phyloP scores from a whole-genome alignment of 2,888 invertebrate species.

The Sinopyrophorus schimmeli region DNA sequence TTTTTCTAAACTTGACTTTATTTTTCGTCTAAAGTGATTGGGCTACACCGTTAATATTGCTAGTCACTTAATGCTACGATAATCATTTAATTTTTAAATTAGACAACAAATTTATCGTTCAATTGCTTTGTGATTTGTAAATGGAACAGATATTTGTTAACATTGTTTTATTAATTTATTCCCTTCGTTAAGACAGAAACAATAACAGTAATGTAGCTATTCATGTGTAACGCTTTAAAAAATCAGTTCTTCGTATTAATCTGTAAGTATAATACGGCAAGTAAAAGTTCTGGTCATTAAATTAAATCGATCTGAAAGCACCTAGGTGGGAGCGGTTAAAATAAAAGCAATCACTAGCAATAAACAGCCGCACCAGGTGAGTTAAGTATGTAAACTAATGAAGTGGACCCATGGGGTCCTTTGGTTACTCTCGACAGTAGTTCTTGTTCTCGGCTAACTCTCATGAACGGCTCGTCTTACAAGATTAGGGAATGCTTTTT shows the following conservation, averaged over 20 bases:
- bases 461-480: conserved; percentile 38
- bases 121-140: too few species aligned
- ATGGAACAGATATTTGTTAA: too few species aligned
- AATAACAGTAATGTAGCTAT: too few species aligned
- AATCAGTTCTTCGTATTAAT: conserved; percentile 19
- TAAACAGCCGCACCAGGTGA: conserved; percentile 44
- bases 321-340: conserved; percentile 45
- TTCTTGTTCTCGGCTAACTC: conserved; percentile 42
- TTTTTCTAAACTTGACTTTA: too few species aligned
- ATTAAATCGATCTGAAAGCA: conserved; percentile 46
- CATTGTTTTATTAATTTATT: too few species aligned
- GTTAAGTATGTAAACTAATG: conserved; percentile 50
- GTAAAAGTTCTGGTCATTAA: conserved; percentile 40
- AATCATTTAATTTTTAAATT: too few species aligned
- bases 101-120: too few species aligned
- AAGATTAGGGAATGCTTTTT: conserved; percentile 1
- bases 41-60: too few species aligned
- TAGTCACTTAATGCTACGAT: too few species aligned
- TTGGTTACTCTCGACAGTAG: conserved; percentile 47
- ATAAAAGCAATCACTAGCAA: conserved; percentile 44
- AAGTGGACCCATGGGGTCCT: conserved; percentile 46
- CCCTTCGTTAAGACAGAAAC: too few species aligned
- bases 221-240: conserved; percentile 13
- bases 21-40: too few species aligned
- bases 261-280: conserved; percentile 23